Base-by-base conservation (phyloP, 2,113 vertebrate species). In the Brienomyrus brachyistius region DNA sequence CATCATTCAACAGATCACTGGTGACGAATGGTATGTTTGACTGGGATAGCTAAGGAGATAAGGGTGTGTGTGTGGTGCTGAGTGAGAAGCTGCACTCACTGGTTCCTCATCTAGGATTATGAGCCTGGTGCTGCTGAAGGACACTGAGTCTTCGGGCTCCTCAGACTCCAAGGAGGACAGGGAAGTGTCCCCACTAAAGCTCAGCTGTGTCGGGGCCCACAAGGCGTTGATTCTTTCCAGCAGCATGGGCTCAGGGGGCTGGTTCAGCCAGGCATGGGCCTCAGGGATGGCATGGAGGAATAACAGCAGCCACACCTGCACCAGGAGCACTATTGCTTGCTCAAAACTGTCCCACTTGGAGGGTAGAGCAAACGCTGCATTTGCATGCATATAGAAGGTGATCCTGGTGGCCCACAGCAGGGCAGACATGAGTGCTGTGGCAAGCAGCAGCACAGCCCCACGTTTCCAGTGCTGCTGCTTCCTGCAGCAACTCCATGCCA, bases 91-190 rank as follows among this genome's bases (percentile, higher is more conserved):
- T 91, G 96, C 97, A 98, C 98, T 99, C 97, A 99, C 98, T 93
- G 98, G 97, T 94, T 98, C 98, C 90, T 98, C 98, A 84, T 99
- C 99, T 89, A 98, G 96, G 92, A 99, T 98, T 90, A 98, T 98
- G 98, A 99, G 99, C 95, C 99, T 98, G 8, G 98, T 99, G 96
- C 98, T 99, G 93, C 98, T 95, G 92, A 99, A 99, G 1, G 98
- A 98, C 5, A 97, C 97, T 89, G 98, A 99, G 92, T 96, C 97
- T 94, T 99, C 98, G 92, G 98, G 98, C 91, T 99, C 98, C 96
- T 98, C 97, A 94, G 98, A 99, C 94, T 98, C 96, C 91, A 97
- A 95, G 92, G 95, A 95, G 1, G 98, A 97, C 88, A 98, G 96
- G 87, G 97, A 97, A 91, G 98, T 96, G 6, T 99, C 98, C 90